phyloP scores from a whole-genome alignment of 2,888 invertebrate species.

The Drosophila kanekoi region DNA sequence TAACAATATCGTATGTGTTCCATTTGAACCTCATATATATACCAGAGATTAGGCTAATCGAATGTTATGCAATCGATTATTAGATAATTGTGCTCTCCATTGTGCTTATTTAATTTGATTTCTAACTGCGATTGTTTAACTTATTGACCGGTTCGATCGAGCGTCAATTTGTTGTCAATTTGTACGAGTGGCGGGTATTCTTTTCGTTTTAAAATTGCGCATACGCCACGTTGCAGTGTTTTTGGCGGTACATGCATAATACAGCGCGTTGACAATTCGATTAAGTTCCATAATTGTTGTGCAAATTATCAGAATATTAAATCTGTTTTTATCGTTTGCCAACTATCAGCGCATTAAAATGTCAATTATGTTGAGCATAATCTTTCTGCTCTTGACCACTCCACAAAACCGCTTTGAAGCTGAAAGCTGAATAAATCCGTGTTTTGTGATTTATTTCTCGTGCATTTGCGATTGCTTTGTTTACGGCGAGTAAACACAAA shows the following conservation, averaged over 20 bases:
- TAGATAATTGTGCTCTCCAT: constrained; percentile 6
- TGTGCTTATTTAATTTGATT: constrained; percentile 20
- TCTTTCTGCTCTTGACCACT: constrained; percentile 25
- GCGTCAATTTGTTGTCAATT: constrained; percentile 32
- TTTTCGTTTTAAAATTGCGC: constrained; percentile 29
- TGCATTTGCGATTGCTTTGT: constrained; percentile 35
- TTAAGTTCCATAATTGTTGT: constrained; percentile 77
- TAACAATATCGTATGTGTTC: too few relatives aligned
- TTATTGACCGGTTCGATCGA: constrained; percentile 19
- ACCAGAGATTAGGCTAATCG: neutral
- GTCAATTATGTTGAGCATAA: constrained; percentile 70
- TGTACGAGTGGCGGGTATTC: neutral
- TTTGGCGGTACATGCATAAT: constrained; percentile 25
- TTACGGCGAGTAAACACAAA: constrained; percentile 37
- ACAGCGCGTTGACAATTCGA: constrained; percentile 72
- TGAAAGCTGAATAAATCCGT: constrained; percentile 49
- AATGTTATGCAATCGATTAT: constrained; percentile 8
- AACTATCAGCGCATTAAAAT: constrained; percentile 80
- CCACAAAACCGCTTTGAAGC: constrained; percentile 3
- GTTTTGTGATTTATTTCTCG: constrained; percentile 57
- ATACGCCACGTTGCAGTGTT: constrained; percentile 44
- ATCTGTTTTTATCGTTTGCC: constrained; percentile 72
- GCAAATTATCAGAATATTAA: constrained; percentile 80
- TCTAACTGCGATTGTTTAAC: neutral
- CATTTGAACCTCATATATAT: too few relatives aligned